Base-by-base conservation (phyloP, 1,140 invertebrate genomes). In the Cheumatopsyche charites region DNA sequence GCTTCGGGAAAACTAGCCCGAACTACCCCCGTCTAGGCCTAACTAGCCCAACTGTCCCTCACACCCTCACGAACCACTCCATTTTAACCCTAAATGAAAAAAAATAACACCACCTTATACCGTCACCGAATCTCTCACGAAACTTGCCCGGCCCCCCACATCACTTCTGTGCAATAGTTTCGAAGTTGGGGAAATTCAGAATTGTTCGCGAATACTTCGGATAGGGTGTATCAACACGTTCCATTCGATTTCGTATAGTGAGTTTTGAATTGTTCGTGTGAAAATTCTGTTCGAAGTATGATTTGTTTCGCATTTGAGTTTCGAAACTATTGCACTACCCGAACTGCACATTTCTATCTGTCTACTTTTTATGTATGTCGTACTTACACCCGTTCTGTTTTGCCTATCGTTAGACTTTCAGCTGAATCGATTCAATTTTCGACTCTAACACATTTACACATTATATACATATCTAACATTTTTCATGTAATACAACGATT, bases 31-130 rank as follows among this genome's bases (percentile, higher is more conserved):
- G 81, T 80, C 79, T 80, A 80, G 77, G 74, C 79, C 79, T 81
- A 80, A 78, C 77, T 80, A 80, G 79, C 79, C 77, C 71, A 80
- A 82, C 82, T 75, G 79, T 80, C 80, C 80, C 79, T 79, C 82
- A 82, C 80, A 78, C 80, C 78, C 81, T 58, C 23, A 45, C 80
- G 80, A 75, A 29, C 23, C 58, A 26, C 58, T 29, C 11, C 3
- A 62, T 9, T 26, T 21, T 25, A 13, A 23, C 23, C 7, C 7
- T 9, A 52, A 52, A 6, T 6, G 15, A 52, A 52, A 52, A 15
- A 52, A 15, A n/a, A n/a, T 1, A 17, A 41, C 62, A 63, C 62
- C 29, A 68, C 45, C 66, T n/a, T 52, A 21, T 6, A 21, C n/a
- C 52, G 17, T 17, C 21, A 58, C 52, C 52, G 25, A 21, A 7